Base-by-base conservation (phyloP, 2,888 invertebrate genomes). In the Synanthedon myopaeformis region DNA sequence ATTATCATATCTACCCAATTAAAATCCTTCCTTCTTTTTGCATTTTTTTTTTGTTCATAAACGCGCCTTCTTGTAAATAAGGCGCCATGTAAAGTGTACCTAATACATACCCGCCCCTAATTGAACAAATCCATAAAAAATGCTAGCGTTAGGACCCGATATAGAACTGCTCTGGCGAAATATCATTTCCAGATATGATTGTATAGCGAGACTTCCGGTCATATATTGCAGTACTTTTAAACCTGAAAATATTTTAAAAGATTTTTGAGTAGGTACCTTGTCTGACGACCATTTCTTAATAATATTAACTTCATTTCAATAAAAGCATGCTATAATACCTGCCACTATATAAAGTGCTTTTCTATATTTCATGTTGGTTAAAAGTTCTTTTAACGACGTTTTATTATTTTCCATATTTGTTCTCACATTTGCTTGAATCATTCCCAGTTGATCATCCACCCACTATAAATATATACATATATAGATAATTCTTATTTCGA, bases 111-210 rank as follows among this genome's bases (percentile, higher is more conserved):
- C 89, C 56, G 91, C 89, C 0, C 77, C 72, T 35, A 91, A 64
- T 58, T 91, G 91, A 14, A 91, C 81, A n/a, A 89, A 75, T 55
- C 91, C 91, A 58, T 90, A 86, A 14, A 91, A 76, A 42, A 91
- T 90, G 58, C 91, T 90, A 2, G 88, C 89, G 4, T 80, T 73
- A 0, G 88, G 85, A 0, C 90, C 89, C 0, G 90, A 85, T 52
- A 90, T 73, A 1, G 83, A 83, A 51, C 84, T 83, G 55, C 88
- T 89, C 49, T 89, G 85, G 49, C 83, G 77, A 52, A 91, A 89
- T 57, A 91, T 91, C 41, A 88, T 85, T 66, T 91, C 90, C 56
- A 91, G 82, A 61, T 91, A 91, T 0, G 90, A 88, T 58, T 91
- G 90, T 23, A 91, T 88, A 0, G 90, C 90, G 4, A 89, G 70